phyloP scores from a whole-genome alignment of 1,140 invertebrate species.

The Pseudomyrmex cubaensis region DNA sequence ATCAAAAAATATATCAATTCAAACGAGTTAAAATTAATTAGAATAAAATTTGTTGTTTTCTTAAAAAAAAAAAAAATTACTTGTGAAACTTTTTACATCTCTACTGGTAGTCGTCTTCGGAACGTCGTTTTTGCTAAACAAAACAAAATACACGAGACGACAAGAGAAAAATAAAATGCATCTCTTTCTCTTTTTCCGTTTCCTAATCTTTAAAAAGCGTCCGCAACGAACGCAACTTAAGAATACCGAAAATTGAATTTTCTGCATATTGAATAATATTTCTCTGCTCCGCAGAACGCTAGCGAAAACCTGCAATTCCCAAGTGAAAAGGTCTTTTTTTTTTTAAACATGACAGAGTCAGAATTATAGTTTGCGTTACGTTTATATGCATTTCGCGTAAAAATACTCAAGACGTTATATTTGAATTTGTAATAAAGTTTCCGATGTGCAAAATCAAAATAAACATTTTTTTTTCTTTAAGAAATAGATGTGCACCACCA shows the following conservation, averaged over 20 bases:
- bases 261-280: slow-evolving; percentile 58
- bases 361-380: slow-evolving; percentile 23
- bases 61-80: background rate
- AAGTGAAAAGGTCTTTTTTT: slow-evolving; percentile 35
- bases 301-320: slow-evolving; percentile 35
- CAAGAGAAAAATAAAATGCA: slow-evolving; percentile 31
- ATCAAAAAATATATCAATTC: too few relatives aligned
- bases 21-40: slow-evolving; percentile 1
- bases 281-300: slow-evolving; percentile 22
- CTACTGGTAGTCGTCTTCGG: background rate
- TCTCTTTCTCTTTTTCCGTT: background rate
- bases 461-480: too few relatives aligned
- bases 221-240: slow-evolving; percentile 49
- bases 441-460: background rate
- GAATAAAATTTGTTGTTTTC: slow-evolving; percentile 11
- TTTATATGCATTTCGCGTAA: slow-evolving; percentile 37
- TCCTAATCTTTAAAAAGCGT: slow-evolving; percentile 44
- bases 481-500: too few relatives aligned
- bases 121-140: background rate
- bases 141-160: slow-evolving; percentile 33
- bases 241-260: slow-evolving; percentile 61
- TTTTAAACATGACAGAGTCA: slow-evolving; percentile 44
- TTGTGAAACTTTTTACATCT: slow-evolving; percentile 1
- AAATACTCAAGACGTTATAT: slow-evolving; percentile 25
- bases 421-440: slow-evolving; percentile 35